Percentiles rank a stretch among this genome's conserved stretches.
Conservation (phyloP, 2,113 vertebrate species). For the Dasyornis broadbenti region DNA sequence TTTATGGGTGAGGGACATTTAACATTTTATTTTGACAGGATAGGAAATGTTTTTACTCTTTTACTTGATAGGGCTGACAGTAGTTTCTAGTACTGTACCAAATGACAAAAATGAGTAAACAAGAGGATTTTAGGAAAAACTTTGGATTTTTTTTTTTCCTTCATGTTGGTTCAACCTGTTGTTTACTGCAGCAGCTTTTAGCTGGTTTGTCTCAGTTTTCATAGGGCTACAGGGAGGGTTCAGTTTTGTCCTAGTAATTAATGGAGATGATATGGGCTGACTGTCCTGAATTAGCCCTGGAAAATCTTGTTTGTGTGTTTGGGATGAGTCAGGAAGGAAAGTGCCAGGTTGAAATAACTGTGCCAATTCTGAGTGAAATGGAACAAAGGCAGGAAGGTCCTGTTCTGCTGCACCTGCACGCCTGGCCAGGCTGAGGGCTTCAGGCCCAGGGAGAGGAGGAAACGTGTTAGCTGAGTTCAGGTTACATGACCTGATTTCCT, state of each 20-base stretch:
- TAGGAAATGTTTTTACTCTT: neutral
- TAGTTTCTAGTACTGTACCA: neutral
- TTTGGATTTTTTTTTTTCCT: accelerated
- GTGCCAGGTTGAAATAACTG: conserved; percentile 18
- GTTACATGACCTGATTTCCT: neutral
- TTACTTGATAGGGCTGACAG: neutral
- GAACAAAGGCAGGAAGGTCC: conserved; percentile 52
- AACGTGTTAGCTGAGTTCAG: neutral
- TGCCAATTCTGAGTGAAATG: conserved; percentile 21
- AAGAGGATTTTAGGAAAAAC: neutral
- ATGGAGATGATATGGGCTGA: neutral
- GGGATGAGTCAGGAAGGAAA: conserved; percentile 56
- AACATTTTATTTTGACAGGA: neutral
- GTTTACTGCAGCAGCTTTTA: neutral
- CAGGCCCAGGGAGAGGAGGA: neutral
- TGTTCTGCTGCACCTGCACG: conserved; percentile 26
- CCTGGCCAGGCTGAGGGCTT: neutral
- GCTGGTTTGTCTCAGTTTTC: neutral
- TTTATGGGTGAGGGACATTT: neutral
- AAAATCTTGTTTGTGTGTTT: conserved; percentile 47
- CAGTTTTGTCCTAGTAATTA: neutral
- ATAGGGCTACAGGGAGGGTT: neutral
- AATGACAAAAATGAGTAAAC: neutral
- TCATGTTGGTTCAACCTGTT: neutral
- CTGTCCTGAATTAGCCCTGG: conserved; percentile 42